phyloP scores from a whole-genome alignment of 2,113 vertebrate genomes.

The Cyphomyrus plagiostoma region DNA sequence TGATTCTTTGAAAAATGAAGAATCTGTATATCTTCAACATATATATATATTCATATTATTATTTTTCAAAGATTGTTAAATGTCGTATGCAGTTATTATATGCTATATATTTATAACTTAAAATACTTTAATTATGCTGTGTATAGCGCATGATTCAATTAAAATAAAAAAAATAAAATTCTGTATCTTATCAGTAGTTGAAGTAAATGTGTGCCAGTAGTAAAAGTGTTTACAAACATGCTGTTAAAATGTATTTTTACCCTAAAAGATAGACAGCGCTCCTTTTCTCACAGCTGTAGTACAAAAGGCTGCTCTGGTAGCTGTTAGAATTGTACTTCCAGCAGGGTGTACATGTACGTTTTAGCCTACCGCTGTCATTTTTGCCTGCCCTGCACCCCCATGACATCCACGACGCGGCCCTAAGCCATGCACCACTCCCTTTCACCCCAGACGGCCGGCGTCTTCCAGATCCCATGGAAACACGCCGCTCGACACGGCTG shows the following conservation, averaged over 20 bases:
- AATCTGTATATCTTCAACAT: background rate
- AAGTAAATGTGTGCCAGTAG: background rate
- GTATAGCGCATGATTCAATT: background rate
- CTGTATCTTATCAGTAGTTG: background rate
- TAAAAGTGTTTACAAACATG: background rate
- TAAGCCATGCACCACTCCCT: background rate
- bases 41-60: background rate
- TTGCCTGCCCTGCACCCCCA: background rate
- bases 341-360: no score
- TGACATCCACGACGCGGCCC: background rate
- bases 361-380: background rate
- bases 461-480: conserved; percentile 73
- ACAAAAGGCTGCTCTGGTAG: background rate
- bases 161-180: background rate
- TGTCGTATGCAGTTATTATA: background rate
- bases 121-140: background rate
- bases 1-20: background rate
- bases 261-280: background rate
- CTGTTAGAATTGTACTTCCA: background rate
- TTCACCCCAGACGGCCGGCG: conserved; percentile 44
- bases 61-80: background rate
- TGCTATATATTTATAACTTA: background rate
- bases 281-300: background rate
- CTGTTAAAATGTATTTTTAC: background rate
- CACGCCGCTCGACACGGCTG: conserved; percentile 68